Evolutionary conservation across 1,140 invertebrate genomes (phyloP).

Genomic region (Heliconius congener): DNA sequence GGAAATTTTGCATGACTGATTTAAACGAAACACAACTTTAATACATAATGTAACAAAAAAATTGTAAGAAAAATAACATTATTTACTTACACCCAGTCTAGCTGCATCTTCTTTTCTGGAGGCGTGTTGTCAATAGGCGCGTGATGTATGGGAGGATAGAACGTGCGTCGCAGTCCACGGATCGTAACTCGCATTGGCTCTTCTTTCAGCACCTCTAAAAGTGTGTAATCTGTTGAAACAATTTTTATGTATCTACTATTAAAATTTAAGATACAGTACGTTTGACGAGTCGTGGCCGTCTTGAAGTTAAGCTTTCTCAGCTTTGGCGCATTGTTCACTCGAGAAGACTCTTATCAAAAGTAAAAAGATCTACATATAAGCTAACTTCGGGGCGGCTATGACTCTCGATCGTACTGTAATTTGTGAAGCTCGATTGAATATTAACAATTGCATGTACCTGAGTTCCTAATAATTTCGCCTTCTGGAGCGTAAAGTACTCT

Average conservation of each 20-base stretch:
- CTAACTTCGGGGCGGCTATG: too few relatives aligned
- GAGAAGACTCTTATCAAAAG: too few relatives aligned
- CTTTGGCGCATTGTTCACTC: too few relatives aligned
- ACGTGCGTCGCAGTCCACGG: slow-evolving; percentile 90
- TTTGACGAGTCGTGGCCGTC: too few relatives aligned
- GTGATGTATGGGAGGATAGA: slow-evolving; percentile 93
- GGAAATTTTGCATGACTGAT: too few relatives aligned
- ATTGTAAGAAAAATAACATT: neutral
- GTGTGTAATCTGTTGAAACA: slow-evolving; percentile 86
- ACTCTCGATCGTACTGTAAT: too few relatives aligned
- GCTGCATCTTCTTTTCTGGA: slow-evolving; percentile 91
- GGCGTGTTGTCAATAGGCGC: slow-evolving; percentile 90
- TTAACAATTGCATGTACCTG: slow-evolving; percentile 75
- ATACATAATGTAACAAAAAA: too few relatives aligned
- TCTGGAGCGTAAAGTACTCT: slow-evolving; percentile 90
- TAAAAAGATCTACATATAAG: too few relatives aligned
- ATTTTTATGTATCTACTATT: slow-evolving; percentile 9
- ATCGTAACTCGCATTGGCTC: slow-evolving; percentile 92
- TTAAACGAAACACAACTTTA: too few relatives aligned
- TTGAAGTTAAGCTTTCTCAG: too few relatives aligned
- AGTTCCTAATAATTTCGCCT: slow-evolving; percentile 88
- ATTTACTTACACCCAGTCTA: slow-evolving; percentile 93
- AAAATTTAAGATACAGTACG: too few relatives aligned
- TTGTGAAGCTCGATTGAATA: neutral
- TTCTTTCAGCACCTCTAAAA: slow-evolving; percentile 91